These are phyloP conservation scores for Augiades crinisus DNA, from an alignment of 2,888 invertebrate genomes.

Conservation along the genomic window DNA sequence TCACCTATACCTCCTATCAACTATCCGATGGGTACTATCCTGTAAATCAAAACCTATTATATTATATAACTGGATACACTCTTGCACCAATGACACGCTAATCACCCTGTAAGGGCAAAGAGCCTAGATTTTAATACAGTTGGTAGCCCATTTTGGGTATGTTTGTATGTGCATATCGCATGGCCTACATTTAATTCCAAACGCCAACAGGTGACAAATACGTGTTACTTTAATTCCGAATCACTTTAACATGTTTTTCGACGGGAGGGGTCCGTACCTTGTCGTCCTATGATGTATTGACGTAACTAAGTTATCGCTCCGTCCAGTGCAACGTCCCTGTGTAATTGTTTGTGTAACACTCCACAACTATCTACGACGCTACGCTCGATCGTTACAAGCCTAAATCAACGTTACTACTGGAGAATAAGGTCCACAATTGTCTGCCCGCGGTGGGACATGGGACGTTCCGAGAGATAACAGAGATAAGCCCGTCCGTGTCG, in stretches of 20 bases:
- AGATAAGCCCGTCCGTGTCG: constrained; percentile 24
- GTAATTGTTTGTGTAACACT: constrained; percentile 27
- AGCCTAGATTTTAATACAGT: too few species aligned
- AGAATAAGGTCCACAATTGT: background rate
- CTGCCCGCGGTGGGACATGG: background rate
- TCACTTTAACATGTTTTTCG: constrained; percentile 9
- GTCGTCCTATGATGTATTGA: constrained; percentile 24
- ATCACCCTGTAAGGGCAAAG: too few species aligned
- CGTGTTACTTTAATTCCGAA: constrained; percentile 18
- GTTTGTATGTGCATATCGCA: background rate
- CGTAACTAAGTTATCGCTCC: constrained; percentile 29
- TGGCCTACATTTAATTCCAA: constrained; percentile 12
- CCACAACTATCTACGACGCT: constrained; percentile 15
- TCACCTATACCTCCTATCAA: too few species aligned
- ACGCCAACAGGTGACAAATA: constrained; percentile 22
- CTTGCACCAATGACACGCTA: too few species aligned
- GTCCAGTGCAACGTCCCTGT: constrained; percentile 31
- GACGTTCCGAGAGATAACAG: constrained; percentile 5
- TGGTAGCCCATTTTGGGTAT: too few species aligned
- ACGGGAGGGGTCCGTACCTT: constrained; percentile 13
- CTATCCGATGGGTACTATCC: too few species aligned
- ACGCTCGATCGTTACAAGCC: background rate
- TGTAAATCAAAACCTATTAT: too few species aligned
- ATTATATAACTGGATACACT: too few species aligned
- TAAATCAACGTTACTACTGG: background rate